Evolutionary conservation across 2,888 invertebrate species (phyloP).

Genomic region (Perdita meconis): DNA sequence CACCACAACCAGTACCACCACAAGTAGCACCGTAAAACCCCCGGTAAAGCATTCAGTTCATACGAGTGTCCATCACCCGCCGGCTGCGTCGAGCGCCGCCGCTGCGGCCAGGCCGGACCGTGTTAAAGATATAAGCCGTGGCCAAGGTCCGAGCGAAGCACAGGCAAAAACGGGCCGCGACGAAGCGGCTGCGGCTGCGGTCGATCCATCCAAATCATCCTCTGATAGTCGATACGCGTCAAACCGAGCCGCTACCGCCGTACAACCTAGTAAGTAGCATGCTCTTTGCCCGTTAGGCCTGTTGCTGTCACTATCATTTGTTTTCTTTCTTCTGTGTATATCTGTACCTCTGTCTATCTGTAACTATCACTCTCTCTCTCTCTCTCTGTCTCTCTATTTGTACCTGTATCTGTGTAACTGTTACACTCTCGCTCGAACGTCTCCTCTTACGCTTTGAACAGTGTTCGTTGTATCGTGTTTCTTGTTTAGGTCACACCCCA

Average conservation of each 20-base stretch:
- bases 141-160: slow-evolving; percentile 73
- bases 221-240: slow-evolving; percentile 81
- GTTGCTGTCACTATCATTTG: slow-evolving; percentile 21
- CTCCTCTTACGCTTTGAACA: slow-evolving; percentile 9
- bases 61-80: slow-evolving; percentile 76
- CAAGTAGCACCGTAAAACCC: slow-evolving; percentile 75
- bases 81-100: slow-evolving; percentile 74
- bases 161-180: slow-evolving; percentile 75
- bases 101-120: slow-evolving; percentile 81
- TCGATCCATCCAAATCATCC: slow-evolving; percentile 82
- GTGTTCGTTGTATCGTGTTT: slow-evolving; percentile 1
- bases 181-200: slow-evolving; percentile 74
- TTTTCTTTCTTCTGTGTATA: slow-evolving; percentile 5
- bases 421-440: not conserved
- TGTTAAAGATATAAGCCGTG: slow-evolving; percentile 76
- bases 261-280: slow-evolving; percentile 84
- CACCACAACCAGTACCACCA: slow-evolving; percentile 70
- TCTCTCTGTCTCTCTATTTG: no score
- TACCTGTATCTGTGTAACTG: no score
- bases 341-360: no score
- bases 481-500: not conserved
- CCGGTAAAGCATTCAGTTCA: slow-evolving; percentile 80
- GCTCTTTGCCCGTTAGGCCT: slow-evolving; percentile 58
- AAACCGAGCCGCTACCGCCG: slow-evolving; percentile 79
- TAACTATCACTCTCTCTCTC: not conserved